Percentiles rank a stretch among this genome's conserved stretches.
Conservation (phyloP, 2,888 invertebrate genomes). For the Scelioninae gen. 2 region DNA sequence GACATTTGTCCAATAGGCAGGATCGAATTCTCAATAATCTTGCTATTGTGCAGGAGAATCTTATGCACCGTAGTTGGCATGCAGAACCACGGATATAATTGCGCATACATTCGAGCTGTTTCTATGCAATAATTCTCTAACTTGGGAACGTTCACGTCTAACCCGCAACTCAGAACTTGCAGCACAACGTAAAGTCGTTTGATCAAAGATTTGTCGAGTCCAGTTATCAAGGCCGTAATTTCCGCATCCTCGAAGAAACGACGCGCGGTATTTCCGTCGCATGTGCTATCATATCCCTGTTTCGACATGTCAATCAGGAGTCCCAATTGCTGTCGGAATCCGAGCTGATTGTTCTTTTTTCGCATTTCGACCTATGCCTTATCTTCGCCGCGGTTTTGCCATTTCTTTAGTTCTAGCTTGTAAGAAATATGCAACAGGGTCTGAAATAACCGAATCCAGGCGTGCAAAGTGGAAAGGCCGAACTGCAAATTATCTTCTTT, state of each 20-base stretch:
- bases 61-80: conserved; percentile 63
- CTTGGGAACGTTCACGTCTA: conserved; percentile 49
- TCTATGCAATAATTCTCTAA: conserved; percentile 60
- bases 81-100: conserved; percentile 55
- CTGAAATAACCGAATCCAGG: conserved; percentile 61
- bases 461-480: conserved; percentile 65
- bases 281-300: conserved; percentile 45
- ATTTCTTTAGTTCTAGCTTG: conserved; percentile 65
- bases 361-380: conserved; percentile 45
- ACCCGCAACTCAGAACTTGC: too few relatives aligned
- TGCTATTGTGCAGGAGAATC: conserved; percentile 62
- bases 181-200: too few relatives aligned
- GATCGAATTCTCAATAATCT: conserved; percentile 61
- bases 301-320: conserved; percentile 46
- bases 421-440: conserved; percentile 60
- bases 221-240: conserved; percentile 62
- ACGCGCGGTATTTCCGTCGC: conserved; percentile 46
- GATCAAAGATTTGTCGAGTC: conserved; percentile 64
- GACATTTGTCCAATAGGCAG: conserved; percentile 23
- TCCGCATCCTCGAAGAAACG: conserved; percentile 46
- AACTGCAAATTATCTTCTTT: conserved; percentile 55
- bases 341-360: conserved; percentile 56
- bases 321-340: conserved; percentile 49
- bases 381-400: conserved; percentile 64
- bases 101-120: conserved; percentile 57